A percentile compares a stretch with the other conserved stretches of the same genome.
These are phyloP conservation scores for Hyperopisus bebe DNA, from an alignment of 2,113 vertebrate genomes.

Conservation along the genomic window DNA sequence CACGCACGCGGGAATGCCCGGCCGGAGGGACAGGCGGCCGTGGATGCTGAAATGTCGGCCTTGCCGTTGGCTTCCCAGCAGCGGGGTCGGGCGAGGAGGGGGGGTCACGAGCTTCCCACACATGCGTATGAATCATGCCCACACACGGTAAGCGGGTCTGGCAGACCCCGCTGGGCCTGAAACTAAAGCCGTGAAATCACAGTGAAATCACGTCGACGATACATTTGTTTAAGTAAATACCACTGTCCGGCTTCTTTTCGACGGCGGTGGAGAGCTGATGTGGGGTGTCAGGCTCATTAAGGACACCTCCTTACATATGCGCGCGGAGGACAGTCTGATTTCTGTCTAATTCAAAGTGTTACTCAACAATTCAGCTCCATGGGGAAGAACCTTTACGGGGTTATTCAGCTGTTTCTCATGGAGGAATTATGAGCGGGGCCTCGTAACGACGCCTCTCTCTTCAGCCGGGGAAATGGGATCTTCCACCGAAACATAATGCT, in stretches of 20 bases:
- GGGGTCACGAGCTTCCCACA: neutral
- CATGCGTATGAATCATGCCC: neutral
- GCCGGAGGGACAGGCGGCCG: neutral
- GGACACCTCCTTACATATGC: neutral
- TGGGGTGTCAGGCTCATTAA: neutral
- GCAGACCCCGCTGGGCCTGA: neutral
- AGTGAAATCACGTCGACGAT: neutral
- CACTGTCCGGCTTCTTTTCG: neutral
- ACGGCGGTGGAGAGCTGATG: neutral
- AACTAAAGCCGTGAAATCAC: neutral
- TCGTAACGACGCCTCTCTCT: neutral
- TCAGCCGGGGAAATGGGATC: slow-evolving; percentile 5
- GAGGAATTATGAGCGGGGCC: neutral
- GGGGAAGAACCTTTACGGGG: neutral
- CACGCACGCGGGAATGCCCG: slow-evolving; percentile 12
- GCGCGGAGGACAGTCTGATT: neutral
- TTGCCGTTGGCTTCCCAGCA: neutral
- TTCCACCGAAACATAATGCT: neutral
- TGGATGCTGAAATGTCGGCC: neutral
- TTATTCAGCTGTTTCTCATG: neutral
- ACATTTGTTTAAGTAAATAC: neutral
- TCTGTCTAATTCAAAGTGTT: slow-evolving; percentile 10
- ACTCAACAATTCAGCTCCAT: slow-evolving; percentile 9
- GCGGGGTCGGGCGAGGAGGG: neutral
- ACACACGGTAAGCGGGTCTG: neutral